phyloP scores from a whole-genome alignment of 2,888 invertebrate species.

The Gymnocheta viridis region DNA sequence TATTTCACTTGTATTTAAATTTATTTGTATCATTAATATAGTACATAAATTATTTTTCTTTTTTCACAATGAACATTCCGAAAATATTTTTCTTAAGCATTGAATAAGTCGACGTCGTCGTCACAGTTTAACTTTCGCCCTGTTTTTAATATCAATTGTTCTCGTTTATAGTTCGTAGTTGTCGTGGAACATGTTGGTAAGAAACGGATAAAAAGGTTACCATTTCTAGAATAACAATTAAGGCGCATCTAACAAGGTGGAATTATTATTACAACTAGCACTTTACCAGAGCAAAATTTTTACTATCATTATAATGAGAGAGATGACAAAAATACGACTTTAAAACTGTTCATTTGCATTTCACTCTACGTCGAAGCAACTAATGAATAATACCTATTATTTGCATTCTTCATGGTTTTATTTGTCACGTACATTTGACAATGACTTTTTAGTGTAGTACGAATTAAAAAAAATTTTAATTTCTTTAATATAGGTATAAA shows the following conservation, averaged over 20 bases:
- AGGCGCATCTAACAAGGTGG: conserved; percentile 54
- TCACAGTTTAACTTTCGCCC: conserved; percentile 76
- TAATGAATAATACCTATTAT: too few species aligned
- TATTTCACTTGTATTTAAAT: conserved; percentile 46
- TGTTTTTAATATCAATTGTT: conserved; percentile 70
- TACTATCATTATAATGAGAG: too few species aligned
- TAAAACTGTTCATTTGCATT: too few species aligned
- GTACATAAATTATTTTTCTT: conserved; percentile 56
- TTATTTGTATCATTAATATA: conserved; percentile 28
- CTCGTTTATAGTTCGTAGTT: conserved; percentile 61
- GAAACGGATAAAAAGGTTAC: conserved; percentile 66
- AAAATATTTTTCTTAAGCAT: conserved; percentile 72
- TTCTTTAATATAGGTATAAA: too few species aligned
- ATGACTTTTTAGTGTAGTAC: too few species aligned
- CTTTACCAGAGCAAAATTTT: too few species aligned
- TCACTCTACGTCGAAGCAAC: too few species aligned
- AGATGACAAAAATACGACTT: too few species aligned
- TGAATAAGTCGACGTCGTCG: conserved; percentile 73
- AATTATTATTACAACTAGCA: conserved; percentile 7
- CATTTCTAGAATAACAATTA: conserved; percentile 25
- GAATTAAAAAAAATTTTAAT: too few species aligned
- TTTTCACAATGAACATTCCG: conserved; percentile 60
- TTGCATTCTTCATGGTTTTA: too few species aligned
- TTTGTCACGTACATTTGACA: too few species aligned
- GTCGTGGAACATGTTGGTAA: conserved; percentile 40